Conservation (phyloP, 2,888 invertebrate species). For the Polylopha cassiicola region DNA sequence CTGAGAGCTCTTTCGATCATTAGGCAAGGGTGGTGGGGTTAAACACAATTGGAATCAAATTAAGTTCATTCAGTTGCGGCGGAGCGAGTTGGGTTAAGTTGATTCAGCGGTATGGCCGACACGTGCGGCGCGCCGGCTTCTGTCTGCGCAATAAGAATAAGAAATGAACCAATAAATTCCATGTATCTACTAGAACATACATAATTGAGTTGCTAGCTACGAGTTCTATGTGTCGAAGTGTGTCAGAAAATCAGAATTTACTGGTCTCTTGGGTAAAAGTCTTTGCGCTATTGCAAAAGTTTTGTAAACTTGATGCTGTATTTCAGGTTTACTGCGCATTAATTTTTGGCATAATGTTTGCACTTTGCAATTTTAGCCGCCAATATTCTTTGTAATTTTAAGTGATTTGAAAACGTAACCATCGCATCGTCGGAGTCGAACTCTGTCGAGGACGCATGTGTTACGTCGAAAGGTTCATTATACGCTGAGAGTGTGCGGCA, state of each 20-base stretch:
- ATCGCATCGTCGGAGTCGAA: no score
- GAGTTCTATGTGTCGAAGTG: neutral
- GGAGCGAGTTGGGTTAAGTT: slow-evolving; percentile 56
- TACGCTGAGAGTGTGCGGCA: slow-evolving; percentile 30
- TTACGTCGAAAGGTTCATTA: slow-evolving; percentile 36
- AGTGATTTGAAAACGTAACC: no score
- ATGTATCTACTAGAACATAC: slow-evolving; percentile 25
- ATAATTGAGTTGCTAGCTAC: slow-evolving; percentile 17
- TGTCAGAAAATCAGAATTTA: slow-evolving; percentile 9
- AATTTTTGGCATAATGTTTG: no score
- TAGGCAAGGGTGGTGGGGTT: slow-evolving; percentile 63
- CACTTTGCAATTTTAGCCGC: no score
- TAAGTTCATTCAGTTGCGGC: slow-evolving; percentile 71
- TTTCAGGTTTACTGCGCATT: no score
- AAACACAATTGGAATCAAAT: slow-evolving; percentile 74
- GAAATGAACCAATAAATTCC: slow-evolving; percentile 47
- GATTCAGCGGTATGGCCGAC: slow-evolving; percentile 64
- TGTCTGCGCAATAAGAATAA: slow-evolving; percentile 55
- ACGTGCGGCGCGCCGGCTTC: slow-evolving; percentile 41
- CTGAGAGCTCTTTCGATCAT: slow-evolving; percentile 57
- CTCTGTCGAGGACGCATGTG: slow-evolving; percentile 32
- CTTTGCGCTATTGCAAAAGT: no score
- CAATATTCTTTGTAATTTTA: no score
- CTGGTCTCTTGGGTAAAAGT: neutral
- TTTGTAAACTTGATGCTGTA: no score